These are phyloP conservation scores for Catocala nupta DNA, from an alignment of 2,888 invertebrate genomes.

Conservation along the genomic window DNA sequence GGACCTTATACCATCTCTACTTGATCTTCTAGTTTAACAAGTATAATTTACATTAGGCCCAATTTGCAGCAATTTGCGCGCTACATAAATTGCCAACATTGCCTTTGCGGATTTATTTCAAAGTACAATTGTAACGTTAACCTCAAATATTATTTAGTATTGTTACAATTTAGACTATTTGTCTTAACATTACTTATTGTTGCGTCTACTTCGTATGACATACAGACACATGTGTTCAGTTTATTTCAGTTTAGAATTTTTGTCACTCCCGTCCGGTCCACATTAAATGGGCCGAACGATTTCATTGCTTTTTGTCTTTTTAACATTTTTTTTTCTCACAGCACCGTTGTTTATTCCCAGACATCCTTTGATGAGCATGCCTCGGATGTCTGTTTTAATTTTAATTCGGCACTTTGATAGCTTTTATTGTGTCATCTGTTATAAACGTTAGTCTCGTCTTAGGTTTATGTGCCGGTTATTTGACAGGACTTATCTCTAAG, in stretches of 20 bases:
- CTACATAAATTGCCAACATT: no score
- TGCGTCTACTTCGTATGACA: slow-evolving; percentile 61
- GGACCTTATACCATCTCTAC: no score
- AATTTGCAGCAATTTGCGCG: no score
- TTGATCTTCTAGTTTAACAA: no score
- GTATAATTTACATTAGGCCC: no score
- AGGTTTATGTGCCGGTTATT: slow-evolving; percentile 32
- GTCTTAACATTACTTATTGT: slow-evolving; percentile 33
- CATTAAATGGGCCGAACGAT: slow-evolving; percentile 85
- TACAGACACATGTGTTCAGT: slow-evolving; percentile 81
- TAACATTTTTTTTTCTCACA: slow-evolving; percentile 53
- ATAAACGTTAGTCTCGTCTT: slow-evolving; percentile 15
- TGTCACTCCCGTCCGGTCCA: slow-evolving; percentile 86
- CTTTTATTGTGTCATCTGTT: slow-evolving; percentile 50
- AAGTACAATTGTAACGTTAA: slow-evolving; percentile 1
- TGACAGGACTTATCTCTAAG: slow-evolving; percentile 16
- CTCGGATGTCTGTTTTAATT: slow-evolving; percentile 68
- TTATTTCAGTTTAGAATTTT: slow-evolving; percentile 85
- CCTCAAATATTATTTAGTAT: background rate
- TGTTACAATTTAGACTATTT: slow-evolving; percentile 13
- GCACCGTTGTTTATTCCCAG: slow-evolving; percentile 71
- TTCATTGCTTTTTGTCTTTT: slow-evolving; percentile 73
- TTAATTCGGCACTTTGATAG: slow-evolving; percentile 67
- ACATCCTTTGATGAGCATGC: slow-evolving; percentile 80
- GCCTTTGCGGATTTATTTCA: background rate